phyloP scores from a whole-genome alignment of 1,140 invertebrate genomes.

The Tetramorium parvispinum region DNA sequence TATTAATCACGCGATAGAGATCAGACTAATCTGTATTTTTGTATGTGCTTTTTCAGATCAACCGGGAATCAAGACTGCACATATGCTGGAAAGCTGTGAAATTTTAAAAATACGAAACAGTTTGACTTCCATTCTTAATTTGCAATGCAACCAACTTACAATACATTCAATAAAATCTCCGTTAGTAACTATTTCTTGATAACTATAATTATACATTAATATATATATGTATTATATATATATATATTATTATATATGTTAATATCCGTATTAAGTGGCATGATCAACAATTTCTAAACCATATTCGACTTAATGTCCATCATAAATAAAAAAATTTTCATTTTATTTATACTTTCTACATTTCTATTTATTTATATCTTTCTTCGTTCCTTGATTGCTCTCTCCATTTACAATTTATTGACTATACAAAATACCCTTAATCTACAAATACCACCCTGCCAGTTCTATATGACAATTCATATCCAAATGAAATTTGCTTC shows the following conservation, averaged over 20 bases:
- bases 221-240: slow-evolving; percentile 59
- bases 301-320: slow-evolving; percentile 74
- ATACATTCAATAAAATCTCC: slow-evolving; percentile 35
- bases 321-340: neutral
- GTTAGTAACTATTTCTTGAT: slow-evolving; percentile 26
- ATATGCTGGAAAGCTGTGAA: slow-evolving; percentile 73
- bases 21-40: slow-evolving; percentile 2
- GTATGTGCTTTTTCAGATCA: slow-evolving; percentile 74
- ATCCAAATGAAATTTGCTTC: no score
- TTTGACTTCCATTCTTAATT: slow-evolving; percentile 77
- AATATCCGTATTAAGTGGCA: slow-evolving; percentile 42
- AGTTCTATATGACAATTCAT: no score
- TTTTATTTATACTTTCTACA: no score
- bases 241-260: slow-evolving; percentile 49
- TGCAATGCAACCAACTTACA: slow-evolving; percentile 64
- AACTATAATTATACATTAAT: slow-evolving; percentile 67
- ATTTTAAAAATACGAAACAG: slow-evolving; percentile 74
- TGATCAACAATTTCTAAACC: slow-evolving; percentile 73
- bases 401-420: no score
- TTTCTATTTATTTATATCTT: no score
- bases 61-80: slow-evolving; percentile 81
- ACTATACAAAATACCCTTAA: no score
- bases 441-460: no score
- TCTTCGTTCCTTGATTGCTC: no score
- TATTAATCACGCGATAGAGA: neutral